A percentile compares a stretch with the other conserved stretches of the same genome.
Evolutionary conservation across 2,797 vertebrate genomes (phyloP).

Genomic region (Phalloptychus januarius): DNA sequence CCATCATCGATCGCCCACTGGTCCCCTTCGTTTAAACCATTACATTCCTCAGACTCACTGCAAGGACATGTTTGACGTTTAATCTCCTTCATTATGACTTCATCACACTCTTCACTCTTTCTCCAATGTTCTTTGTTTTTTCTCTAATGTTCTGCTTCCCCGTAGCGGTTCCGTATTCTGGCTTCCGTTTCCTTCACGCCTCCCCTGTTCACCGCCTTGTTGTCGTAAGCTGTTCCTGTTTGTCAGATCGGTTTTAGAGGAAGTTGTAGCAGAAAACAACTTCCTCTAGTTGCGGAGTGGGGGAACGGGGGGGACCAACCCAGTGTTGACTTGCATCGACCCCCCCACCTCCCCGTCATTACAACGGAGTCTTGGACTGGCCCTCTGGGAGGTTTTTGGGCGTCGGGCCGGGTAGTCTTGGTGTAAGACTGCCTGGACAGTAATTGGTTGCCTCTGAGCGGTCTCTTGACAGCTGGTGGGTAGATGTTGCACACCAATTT

Average conservation of each 20-base stretch:
- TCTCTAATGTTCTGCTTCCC: neutral
- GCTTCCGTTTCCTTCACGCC: conserved; percentile 1
- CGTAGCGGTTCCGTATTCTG: neutral
- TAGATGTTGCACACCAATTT: conserved; percentile 70
- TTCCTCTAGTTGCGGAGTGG: too few species aligned
- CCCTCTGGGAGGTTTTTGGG: conserved; percentile 52
- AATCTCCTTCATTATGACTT: conserved; percentile 53
- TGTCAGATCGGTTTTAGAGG: conserved; percentile 61
- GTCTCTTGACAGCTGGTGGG: conserved; percentile 69
- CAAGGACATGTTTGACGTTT: conserved; percentile 34
- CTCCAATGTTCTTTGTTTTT: conserved; percentile 18
- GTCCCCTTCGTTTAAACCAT: conserved; percentile 13
- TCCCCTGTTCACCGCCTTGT: conserved; percentile 21
- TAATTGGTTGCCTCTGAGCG: conserved; percentile 74
- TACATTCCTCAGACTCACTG: conserved; percentile 24
- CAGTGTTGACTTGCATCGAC: conserved; percentile 54
- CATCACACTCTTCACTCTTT: conserved; percentile 41
- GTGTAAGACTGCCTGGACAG: conserved; percentile 54
- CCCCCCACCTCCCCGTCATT: conserved; percentile 27
- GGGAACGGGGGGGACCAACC: conserved; percentile 12
- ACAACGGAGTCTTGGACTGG: conserved; percentile 29
- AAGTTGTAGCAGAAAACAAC: conserved; percentile 11
- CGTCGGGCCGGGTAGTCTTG: conserved; percentile 52
- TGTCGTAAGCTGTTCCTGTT: conserved; percentile 52
- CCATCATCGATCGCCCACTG: neutral